Base-by-base conservation (phyloP, 2,888 invertebrate genomes). In the Aricia artaxerxes region DNA sequence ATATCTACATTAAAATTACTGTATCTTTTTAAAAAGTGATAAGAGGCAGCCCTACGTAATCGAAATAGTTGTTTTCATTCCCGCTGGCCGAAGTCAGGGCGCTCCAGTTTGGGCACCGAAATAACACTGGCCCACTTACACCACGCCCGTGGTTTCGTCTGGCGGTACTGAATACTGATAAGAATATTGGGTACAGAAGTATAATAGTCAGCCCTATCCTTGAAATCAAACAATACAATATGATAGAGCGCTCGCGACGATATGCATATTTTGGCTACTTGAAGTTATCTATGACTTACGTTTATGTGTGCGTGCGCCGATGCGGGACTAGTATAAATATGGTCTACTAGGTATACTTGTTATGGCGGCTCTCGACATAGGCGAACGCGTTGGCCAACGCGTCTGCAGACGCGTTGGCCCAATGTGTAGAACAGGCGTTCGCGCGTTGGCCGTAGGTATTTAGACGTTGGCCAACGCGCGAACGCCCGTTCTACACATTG, bases 31-130 rank as follows among this genome's bases (percentile, higher is more conserved):
- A 78, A 69, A 49, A 69, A 78, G 38, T 35, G 49, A 38, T n/a
- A 49, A 49, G 49, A 49, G 78, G 9, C 61, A 90, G 88, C 88
- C 88, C 85, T 86, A 84, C 85, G 84, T 49, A 85, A 87, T 86
- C 84, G 83, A 87, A 87, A 88, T 89, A 89, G 89, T 90, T 92
- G 90, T 90, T 92, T 88, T 88, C 88, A 88, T 85, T 78, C 78
- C 73, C 57, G 69, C 35, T 31, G 64, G 75, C 84, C 83, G 85
- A 86, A 86, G 86, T 90, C 85, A 88, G 89, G 88, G 87, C 89
- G 92, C 87, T 90, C 92, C 88, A 92, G 91, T 92, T 94, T 88
- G 87, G 87, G 86, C 86, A 89, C 92, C 88, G 87, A 93, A 93
- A 94, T 94, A 93, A 91, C 87, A 83, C 86, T 90, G 92, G 88